Base-by-base conservation (phyloP, 92 coral and sea anemone species). In the Muricea muricata region DNA sequence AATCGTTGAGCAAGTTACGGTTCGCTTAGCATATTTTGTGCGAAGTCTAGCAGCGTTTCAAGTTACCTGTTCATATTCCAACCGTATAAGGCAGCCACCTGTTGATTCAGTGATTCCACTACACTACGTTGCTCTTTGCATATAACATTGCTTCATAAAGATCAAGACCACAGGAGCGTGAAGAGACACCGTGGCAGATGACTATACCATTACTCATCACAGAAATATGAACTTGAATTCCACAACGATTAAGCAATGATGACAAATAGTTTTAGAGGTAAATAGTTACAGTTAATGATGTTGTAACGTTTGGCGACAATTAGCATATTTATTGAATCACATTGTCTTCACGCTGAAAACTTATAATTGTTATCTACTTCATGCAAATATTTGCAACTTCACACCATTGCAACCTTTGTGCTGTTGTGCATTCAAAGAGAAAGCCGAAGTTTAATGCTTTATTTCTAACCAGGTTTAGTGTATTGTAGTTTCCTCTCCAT, bases 171-270 rank as follows among this genome's bases (percentile, higher is more conserved):
- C 65, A 24, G 17, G 11, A 75, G 65, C 65, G 65, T 50, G 41
- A 75, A 75, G n/a, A n/a, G 65, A 75, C 41, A 75, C 39, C 80
- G 41, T 47, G 23, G 29, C 4, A 20, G 29, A 71, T 41, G 33
- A 24, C 47, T 41, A 20, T 12, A 28, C 50, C 21, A 23, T 47
- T 25, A 31, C 65, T 47, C 40, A 35, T 29, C 8, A 25, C 65
- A 75, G 30, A 63, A 75, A 75, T 75, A 35, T 75, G 80, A 47
- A 75, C 80, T 18, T 75, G 32, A 50, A 28, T 28, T 35, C 21
- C 39, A 29, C 9, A 4, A 3, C 21, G 31, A 31, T 47, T 34
- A 40, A 14, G 18, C 11, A 47, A 75, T 28, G 21, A 75, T 75
- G 80, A 75, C 65, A 28, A 75, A 48, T 8, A 18, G 24, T 18